Percentiles rank a stretch among this genome's conserved stretches.
phyloP scores from a whole-genome alignment of 1,140 invertebrate species.

The Anastrepha obliqua region DNA sequence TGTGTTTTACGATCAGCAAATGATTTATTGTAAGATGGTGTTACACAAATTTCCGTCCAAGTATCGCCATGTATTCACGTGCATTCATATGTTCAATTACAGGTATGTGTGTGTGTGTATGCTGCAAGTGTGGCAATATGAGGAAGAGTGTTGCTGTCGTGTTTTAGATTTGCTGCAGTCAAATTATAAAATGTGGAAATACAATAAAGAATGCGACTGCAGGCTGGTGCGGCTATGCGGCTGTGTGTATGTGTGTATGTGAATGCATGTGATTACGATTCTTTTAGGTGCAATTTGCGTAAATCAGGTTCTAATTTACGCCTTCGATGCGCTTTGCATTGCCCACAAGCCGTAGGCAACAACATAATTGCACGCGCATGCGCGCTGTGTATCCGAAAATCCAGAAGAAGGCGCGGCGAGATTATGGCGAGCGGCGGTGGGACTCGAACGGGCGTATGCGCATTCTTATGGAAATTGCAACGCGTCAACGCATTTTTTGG shows the following conservation, averaged over 20 bases:
- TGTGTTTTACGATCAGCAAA: conserved; percentile 18
- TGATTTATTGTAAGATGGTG: conserved; percentile 20
- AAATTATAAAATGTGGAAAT: neutral
- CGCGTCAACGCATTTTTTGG: conserved; percentile 14
- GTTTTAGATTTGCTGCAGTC: neutral
- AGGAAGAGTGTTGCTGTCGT: neutral
- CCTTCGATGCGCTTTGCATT: conserved; percentile 31
- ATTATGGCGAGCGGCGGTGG: neutral
- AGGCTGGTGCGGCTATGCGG: neutral
- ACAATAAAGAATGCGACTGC: neutral
- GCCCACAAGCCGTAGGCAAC: neutral
- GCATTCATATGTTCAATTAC: neutral
- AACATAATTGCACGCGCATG: conserved; percentile 4
- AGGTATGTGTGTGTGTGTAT: neutral
- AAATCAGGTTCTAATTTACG: conserved; percentile 53
- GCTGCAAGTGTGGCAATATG: neutral
- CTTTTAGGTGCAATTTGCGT: conserved; percentile 30
- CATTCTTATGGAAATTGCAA: neutral
- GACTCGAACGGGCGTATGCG: neutral
- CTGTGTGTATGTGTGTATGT: neutral
- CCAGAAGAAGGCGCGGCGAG: neutral
- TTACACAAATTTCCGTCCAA: conserved; percentile 7
- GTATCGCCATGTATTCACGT: neutral
- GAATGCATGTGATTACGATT: neutral
- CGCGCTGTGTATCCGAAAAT: neutral